A percentile compares a stretch with the other conserved stretches of the same genome.
phyloP scores from a whole-genome alignment of 2,888 invertebrate genomes.

The Neria commutata region DNA sequence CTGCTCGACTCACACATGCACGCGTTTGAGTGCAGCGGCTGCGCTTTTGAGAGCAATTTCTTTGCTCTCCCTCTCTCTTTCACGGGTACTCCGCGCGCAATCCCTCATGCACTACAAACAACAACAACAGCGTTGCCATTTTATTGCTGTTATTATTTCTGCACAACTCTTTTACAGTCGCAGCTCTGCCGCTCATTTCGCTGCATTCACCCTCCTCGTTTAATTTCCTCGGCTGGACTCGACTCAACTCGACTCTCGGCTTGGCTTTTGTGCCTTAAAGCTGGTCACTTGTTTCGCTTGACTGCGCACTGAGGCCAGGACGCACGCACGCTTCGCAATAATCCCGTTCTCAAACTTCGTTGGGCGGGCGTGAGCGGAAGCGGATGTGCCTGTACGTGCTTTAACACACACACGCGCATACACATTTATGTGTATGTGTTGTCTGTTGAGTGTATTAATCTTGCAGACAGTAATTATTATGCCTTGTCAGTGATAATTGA shows the following conservation, averaged over 20 bases:
- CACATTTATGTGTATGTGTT: conserved; percentile 8
- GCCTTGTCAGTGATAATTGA: conserved; percentile 54
- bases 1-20: too few species aligned
- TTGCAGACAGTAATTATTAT: conserved; percentile 53
- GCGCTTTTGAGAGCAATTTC: too few species aligned
- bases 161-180: conserved; percentile 38
- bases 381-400: conserved; percentile 21
- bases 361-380: conserved; percentile 27
- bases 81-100: background rate
- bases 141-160: conserved; percentile 49
- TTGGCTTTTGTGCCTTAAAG: conserved; percentile 6
- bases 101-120: background rate
- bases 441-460: conserved; percentile 26
- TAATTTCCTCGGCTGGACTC: background rate
- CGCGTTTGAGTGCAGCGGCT: too few species aligned
- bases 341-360: conserved; percentile 14
- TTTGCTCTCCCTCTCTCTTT: conserved; percentile 2
- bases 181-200: conserved; percentile 37
- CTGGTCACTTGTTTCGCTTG: conserved; percentile 42
- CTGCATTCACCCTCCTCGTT: conserved; percentile 25
- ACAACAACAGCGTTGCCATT: background rate
- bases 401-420: conserved; percentile 24
- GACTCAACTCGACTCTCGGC: background rate
- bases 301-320: conserved; percentile 49
- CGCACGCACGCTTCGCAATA: conserved; percentile 23